Base-by-base conservation (phyloP, 2,888 invertebrate genomes). In the Quadroppia sp. region DNA sequence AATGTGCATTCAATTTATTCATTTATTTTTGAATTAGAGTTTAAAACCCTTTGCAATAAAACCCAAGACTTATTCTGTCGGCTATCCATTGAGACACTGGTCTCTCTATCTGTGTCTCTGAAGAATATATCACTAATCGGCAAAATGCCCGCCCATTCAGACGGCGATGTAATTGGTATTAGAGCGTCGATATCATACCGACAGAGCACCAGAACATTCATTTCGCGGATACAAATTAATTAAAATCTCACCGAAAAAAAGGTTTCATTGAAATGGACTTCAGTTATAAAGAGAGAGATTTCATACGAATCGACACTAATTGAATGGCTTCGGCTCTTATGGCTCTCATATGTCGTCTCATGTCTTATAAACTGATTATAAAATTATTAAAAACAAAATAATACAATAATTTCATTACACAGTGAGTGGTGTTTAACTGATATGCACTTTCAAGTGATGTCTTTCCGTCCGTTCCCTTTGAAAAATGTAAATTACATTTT, bases 171-270 rank as follows among this genome's bases (percentile, higher is more conserved):
- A 64, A 64, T 64, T 64, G 64, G 53, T 53, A 53, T 53, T 23
- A 53, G 53, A 53, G 53, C 53, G 2, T 23, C 15, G 45, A 15
- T 45, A 45, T 45, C 15, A 45, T 15, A 28, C 15, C 28, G 56
- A 56, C 30, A 56, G 56, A 56, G 56, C 53, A n/a, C 56, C 56
- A 20, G 56, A 36, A 64, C 61, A 32, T 40, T 28, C n/a, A 61
- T 32, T 64, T 40, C 64, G 64, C 64, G 64, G 64, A 64, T 64
- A 40, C 13, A 64, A 64, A 64, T 64, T 64, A 64, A 64, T 64
- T 64, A 64, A 64, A 64, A 64, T 32, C 36, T n/a, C 36, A 64
- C 64, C 64, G 30, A 56, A 56, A n/a, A n/a, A n/a, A 30, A 56
- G 28, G 23, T 56, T 56, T 56, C 28, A 15, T 30, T 56, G 11